Conservation (phyloP, 2,797 vertebrate genomes). For the Danionella dracula region DNA sequence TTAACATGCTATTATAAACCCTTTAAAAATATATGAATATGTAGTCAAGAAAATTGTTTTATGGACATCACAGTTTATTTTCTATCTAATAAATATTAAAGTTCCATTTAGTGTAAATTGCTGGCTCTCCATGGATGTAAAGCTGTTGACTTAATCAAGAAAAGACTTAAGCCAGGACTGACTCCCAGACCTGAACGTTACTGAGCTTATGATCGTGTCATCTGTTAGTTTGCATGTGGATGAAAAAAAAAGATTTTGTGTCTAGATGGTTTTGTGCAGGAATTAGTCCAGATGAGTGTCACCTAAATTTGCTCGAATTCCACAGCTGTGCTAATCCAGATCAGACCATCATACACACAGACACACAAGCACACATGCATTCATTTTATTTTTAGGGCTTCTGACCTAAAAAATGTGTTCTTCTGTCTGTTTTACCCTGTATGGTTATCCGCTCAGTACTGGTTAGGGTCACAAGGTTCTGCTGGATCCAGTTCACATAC, state of each 20-base stretch:
- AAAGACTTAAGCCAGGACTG: too few species aligned
- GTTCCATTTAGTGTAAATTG: too few species aligned
- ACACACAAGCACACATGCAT: not conserved
- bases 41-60: too few species aligned
- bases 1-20: too few species aligned
- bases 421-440: not conserved
- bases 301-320: slow-evolving; percentile 23
- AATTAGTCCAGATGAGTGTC: slow-evolving; percentile 6
- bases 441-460: too few species aligned
- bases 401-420: not conserved
- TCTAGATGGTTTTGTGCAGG: not conserved
- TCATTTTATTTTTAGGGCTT: not conserved
- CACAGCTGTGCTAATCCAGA: slow-evolving; percentile 28
- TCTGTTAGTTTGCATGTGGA: not conserved
- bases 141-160: too few species aligned
- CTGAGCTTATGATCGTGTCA: not conserved
- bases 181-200: not conserved
- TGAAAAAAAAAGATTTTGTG: not conserved
- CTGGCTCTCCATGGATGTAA: too few species aligned
- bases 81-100: too few species aligned
- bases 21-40: too few species aligned
- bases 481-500: too few species aligned
- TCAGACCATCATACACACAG: slow-evolving; percentile 4
- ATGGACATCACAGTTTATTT: too few species aligned
- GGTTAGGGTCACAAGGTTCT: too few species aligned